Conservation (phyloP, 2,797 vertebrate genomes). For the Acropternis orthonyx region DNA sequence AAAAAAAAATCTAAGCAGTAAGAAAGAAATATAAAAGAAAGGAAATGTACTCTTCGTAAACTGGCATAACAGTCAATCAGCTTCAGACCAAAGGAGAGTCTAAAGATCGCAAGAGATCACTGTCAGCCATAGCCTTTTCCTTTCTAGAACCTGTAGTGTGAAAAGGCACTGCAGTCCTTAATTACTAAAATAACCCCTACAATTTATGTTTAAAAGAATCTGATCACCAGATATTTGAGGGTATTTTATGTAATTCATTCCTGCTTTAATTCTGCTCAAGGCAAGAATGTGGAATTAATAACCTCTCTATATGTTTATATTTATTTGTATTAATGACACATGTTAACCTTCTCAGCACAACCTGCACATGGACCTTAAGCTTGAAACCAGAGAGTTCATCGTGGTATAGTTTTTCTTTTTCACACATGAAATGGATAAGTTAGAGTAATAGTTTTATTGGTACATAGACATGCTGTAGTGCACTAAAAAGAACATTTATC, state of each 20-base stretch:
- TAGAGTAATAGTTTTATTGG: background rate
- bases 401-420: background rate
- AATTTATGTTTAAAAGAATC: background rate
- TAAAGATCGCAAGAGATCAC: background rate
- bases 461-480: background rate
- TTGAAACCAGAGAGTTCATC: background rate
- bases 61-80: background rate
- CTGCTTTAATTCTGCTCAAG: background rate
- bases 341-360: background rate
- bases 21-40: background rate
- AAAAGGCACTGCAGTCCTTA: background rate
- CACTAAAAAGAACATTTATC: background rate
- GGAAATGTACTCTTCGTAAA: background rate
- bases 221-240: background rate
- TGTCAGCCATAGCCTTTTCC: background rate
- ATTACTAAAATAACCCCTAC: background rate
- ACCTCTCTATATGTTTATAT: background rate
- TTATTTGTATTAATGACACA: background rate
- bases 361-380: background rate
- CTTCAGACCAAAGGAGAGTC: background rate
- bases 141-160: background rate
- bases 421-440: background rate
- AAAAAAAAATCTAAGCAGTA: background rate
- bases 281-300: background rate
- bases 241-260: background rate